Evolutionary conservation across 2,797 vertebrate species (phyloP).

Genomic region (Hypotaenidia philippensis): DNA sequence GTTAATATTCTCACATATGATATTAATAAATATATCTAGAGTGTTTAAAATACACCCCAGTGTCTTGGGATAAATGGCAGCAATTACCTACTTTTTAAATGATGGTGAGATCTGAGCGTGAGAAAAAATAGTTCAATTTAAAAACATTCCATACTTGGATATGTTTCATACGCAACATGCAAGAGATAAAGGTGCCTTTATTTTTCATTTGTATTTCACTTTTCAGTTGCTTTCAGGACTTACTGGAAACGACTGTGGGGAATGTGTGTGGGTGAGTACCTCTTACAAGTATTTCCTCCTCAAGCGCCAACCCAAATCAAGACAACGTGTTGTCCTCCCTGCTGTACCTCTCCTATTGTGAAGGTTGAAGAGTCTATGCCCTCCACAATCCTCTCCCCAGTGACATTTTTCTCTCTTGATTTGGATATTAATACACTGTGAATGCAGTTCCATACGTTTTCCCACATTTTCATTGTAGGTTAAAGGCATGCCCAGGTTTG

Average conservation of each 20-base stretch:
- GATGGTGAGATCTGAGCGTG: not conserved
- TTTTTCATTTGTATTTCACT: not conserved
- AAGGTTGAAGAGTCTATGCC: not conserved
- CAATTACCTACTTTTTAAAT: not conserved
- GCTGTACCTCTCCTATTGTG: constrained; percentile 5
- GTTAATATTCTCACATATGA: not conserved
- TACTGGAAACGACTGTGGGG: not conserved
- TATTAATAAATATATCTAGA: not conserved
- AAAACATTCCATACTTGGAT: not conserved
- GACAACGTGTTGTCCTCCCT: not conserved
- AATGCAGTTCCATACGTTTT: not conserved
- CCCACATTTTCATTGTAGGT: constrained; percentile 43
- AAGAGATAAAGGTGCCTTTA: not conserved
- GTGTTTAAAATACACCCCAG: not conserved
- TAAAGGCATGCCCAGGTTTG: constrained; percentile 4
- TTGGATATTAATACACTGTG: constrained; percentile 37
- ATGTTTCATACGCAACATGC: not conserved
- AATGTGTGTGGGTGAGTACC: not conserved
- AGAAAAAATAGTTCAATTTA: not conserved
- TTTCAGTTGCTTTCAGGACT: not conserved
- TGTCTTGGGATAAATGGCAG: not conserved
- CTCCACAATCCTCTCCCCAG: not conserved
- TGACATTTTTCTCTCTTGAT: not conserved
- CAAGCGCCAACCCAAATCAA: not conserved
- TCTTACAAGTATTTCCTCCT: constrained; percentile 32